Evolutionary conservation across 2,113 vertebrate species (phyloP).

Genomic region (Phrynosoma blainvillii): DNA sequence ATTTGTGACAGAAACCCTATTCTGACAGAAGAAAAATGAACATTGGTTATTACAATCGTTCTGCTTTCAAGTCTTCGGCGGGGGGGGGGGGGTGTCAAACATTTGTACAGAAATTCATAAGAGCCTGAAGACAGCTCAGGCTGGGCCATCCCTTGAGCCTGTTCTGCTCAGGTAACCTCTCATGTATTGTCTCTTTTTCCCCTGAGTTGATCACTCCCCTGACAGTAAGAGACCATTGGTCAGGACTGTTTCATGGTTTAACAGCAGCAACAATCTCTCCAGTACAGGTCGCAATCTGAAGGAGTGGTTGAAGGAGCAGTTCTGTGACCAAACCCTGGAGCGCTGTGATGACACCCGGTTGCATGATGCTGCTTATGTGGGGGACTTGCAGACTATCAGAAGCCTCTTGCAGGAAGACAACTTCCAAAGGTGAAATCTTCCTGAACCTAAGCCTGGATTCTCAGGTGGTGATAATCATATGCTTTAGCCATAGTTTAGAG

Average conservation of each 20-base stretch:
- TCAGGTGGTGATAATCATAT: not conserved
- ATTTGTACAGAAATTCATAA: not conserved
- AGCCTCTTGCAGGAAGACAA: constrained; percentile 86
- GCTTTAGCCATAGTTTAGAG: not conserved
- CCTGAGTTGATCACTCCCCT: not conserved
- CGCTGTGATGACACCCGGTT: constrained; percentile 88
- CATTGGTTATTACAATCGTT: not conserved
- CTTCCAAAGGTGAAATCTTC: constrained; percentile 83
- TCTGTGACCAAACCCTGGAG: constrained; percentile 90
- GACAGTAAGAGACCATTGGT: not conserved
- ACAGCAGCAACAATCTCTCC: constrained; percentile 54
- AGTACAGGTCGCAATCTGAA: constrained; percentile 90
- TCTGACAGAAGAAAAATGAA: not conserved
- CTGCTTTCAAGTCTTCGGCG: not conserved
- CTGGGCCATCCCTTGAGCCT: not conserved
- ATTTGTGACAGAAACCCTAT: not conserved
- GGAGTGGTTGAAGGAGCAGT: constrained; percentile 93
- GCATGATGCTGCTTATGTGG: constrained; percentile 91
- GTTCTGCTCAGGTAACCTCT: not conserved
- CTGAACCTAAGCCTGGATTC: not conserved
- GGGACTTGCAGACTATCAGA: constrained; percentile 88
- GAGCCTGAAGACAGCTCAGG: not conserved
- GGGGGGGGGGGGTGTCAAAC: too few species aligned
- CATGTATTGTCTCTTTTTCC: not conserved
- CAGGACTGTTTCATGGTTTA: not conserved